Conservation (phyloP, 2,113 vertebrate species). For the Pterocles orientalis region DNA sequence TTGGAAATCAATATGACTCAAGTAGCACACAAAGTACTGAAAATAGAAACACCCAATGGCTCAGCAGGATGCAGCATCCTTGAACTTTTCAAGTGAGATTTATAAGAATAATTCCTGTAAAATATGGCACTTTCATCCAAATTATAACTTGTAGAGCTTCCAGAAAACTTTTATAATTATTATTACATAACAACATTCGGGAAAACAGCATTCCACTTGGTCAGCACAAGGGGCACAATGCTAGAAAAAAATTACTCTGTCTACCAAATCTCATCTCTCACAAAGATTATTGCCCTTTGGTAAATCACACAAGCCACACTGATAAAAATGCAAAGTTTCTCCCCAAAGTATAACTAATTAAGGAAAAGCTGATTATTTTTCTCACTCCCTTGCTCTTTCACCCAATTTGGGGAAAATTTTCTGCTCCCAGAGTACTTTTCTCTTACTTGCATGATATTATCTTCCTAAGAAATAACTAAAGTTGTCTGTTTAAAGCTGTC, state of each 20-base stretch:
- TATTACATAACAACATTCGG: background rate
- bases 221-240: background rate
- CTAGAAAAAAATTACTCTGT: background rate
- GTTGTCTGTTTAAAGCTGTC: background rate
- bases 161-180: conserved; percentile 40
- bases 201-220: background rate
- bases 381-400: background rate
- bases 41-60: conserved; percentile 55
- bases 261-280: background rate
- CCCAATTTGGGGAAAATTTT: background rate
- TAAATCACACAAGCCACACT: background rate
- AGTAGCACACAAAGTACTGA: conserved; percentile 61
- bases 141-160: conserved; percentile 2
- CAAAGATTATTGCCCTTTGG: background rate
- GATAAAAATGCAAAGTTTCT: background rate
- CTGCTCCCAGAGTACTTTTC: background rate
- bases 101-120: conserved; percentile 58
- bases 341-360: background rate
- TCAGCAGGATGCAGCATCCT: conserved; percentile 54
- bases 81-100: conserved; percentile 44
- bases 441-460: background rate
- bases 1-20: conserved; percentile 69
- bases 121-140: conserved; percentile 31
- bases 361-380: background rate
- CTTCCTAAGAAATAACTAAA: background rate